Percentiles rank a stretch among this genome's conserved stretches.
Conservation (phyloP, 2,113 vertebrate species). For the Ranitomeya imitator region DNA sequence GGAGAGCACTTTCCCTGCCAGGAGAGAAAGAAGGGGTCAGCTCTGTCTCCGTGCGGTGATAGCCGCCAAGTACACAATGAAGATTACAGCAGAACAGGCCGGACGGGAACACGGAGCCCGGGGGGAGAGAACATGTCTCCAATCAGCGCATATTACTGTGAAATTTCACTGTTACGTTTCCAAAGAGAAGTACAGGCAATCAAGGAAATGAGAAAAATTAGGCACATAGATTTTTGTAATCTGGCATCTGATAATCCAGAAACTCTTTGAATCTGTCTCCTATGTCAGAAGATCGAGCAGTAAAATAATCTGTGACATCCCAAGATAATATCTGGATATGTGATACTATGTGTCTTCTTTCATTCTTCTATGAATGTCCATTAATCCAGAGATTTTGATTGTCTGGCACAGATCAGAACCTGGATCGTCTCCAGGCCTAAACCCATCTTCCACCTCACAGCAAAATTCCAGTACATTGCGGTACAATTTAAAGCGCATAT, state of each 20-base stretch:
- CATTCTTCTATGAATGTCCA: too few species aligned
- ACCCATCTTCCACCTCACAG: too few species aligned
- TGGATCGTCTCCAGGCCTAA: too few species aligned
- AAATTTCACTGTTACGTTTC: not conserved
- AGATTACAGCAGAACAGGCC: not conserved
- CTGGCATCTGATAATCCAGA: not conserved
- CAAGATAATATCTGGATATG: too few species aligned
- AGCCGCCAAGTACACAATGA: not conserved
- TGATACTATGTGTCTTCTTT: too few species aligned
- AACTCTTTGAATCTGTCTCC: too few species aligned
- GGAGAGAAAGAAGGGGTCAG: not conserved
- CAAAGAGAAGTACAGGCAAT: not conserved
- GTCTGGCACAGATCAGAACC: too few species aligned
- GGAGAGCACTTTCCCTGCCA: constrained; percentile 78
- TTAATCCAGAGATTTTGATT: too few species aligned
- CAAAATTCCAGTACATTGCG: too few species aligned
- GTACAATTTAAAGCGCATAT: too few species aligned
- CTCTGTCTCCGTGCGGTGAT: not conserved
- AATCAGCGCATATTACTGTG: not conserved
- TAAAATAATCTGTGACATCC: too few species aligned
- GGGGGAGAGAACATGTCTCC: not conserved
- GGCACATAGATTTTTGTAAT: not conserved
- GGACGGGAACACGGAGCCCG: not conserved
- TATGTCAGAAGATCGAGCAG: too few species aligned
- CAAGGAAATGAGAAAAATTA: not conserved